These are phyloP conservation scores for Altica lythri DNA, from an alignment of 2,888 invertebrate genomes.

Conservation along the genomic window DNA sequence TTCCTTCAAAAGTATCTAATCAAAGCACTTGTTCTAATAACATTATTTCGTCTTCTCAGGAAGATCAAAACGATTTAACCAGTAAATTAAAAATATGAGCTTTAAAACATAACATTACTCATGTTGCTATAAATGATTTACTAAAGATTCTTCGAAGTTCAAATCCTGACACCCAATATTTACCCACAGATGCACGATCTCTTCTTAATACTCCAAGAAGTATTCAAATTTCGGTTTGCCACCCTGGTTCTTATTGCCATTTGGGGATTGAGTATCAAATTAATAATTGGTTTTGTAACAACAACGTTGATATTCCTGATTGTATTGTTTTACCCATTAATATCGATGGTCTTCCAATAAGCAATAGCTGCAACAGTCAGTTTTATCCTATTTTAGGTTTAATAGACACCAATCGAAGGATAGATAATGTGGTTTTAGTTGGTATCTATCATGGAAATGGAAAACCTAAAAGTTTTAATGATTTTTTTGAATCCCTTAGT, in stretches of 20 bases:
- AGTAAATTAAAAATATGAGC: too few relatives aligned
- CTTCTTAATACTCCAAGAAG: background rate
- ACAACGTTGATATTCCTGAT: background rate
- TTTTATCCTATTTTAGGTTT: slow-evolving; percentile 18
- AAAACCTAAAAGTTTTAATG: slow-evolving; percentile 10
- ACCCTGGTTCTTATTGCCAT: background rate
- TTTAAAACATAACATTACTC: background rate
- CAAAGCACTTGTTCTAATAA: too few relatives aligned
- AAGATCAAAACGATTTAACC: too few relatives aligned
- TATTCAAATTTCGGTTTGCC: background rate
- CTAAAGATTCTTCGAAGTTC: background rate
- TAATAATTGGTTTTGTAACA: background rate
- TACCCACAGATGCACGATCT: background rate
- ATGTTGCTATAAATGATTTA: background rate
- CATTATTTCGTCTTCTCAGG: too few relatives aligned
- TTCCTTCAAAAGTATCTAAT: too few relatives aligned
- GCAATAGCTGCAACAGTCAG: slow-evolving; percentile 14
- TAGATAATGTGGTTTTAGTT: slow-evolving; percentile 8
- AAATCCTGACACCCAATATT: background rate
- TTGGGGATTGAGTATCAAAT: background rate
- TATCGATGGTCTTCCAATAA: slow-evolving; percentile 19
- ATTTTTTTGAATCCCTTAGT: slow-evolving; percentile 10
- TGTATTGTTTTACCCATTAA: slow-evolving; percentile 2
- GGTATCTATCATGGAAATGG: slow-evolving; percentile 9
- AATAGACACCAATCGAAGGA: slow-evolving; percentile 1